Evolutionary conservation across 2,888 invertebrate species (phyloP), one percentile per base, ranked within the genome.

Genomic region (Dichetophora obliterata): DNA sequence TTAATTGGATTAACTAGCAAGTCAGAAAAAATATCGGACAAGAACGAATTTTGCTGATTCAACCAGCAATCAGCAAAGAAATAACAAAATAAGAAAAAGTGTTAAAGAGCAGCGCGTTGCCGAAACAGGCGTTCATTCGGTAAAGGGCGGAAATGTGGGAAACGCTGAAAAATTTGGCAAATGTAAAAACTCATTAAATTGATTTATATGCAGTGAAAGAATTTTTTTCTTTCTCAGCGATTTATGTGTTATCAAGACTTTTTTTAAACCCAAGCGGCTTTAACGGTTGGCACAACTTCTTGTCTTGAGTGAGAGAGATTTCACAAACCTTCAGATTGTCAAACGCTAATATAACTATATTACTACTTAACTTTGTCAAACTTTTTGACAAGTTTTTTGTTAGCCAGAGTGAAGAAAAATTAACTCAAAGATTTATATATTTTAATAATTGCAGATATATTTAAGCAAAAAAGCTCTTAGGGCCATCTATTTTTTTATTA

Each of bases 71-170:
- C n/a, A 59, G 3, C 54, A 31, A 19, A 5, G 37, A 61, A n/a
- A 54, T 34, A 77, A 57, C 19, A 52, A 71, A 37, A 37, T 37
- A 37, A 37, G 37, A 37, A 37, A 43, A 50, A 65, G 31, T 72
- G 75, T 79, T 77, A 72, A 63, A 69, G 54, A 37, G 16, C 63
- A 61, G 57, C 50, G 72, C 69, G 52, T n/a, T 48, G 63, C 22
- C 8, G 63, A 75, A 75, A n/a, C 24, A 34, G 50, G 72, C 69
- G 52, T 43, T 43, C 11, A 43, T 43, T 3, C 27, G 27, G 27
- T 5, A 59, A 24, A 24, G 50, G 50, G 68, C 27, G 22, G 27
- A 24, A 48, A 24, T 50, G 24, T n/a, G 34, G 50, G 5, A 27
- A 50, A 59, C 22, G 59, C 8, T 59, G 16, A 59, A 59, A 59